phyloP scores from a whole-genome alignment of 2,113 vertebrate genomes.

The Noctilio leporinus region DNA sequence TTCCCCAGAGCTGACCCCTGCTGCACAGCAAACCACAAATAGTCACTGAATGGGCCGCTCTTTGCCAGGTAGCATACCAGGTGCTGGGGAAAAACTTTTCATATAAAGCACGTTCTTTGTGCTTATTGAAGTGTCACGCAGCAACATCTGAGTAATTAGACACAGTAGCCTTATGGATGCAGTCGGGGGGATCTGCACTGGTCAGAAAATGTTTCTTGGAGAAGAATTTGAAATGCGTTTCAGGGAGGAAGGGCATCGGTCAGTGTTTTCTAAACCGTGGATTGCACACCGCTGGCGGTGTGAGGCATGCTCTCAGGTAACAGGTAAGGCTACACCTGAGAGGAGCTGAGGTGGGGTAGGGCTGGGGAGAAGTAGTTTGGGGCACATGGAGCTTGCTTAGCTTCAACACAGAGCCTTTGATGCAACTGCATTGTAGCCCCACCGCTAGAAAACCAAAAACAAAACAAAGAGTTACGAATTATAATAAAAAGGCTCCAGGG shows the following conservation, averaged over 20 bases:
- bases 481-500: not conserved
- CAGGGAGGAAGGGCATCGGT: not conserved
- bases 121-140: not conserved
- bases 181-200: not conserved
- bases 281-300: not conserved
- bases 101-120: constrained; percentile 40
- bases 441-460: not conserved
- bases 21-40: constrained; percentile 34
- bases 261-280: not conserved
- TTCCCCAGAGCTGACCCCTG: not conserved
- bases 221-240: not conserved
- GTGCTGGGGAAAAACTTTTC: constrained; percentile 14
- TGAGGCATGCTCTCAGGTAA: not conserved
- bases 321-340: not conserved
- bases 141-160: constrained; percentile 24
- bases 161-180: not conserved
- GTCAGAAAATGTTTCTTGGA: not conserved
- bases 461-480: not conserved
- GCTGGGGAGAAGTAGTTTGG: not conserved
- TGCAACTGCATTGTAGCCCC: not conserved
- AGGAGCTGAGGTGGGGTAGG: not conserved
- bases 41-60: constrained; percentile 10
- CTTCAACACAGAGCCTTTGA: not conserved
- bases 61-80: constrained; percentile 31
- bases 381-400: not conserved